Percentiles rank a stretch among this genome's conserved stretches.
Evolutionary conservation across 37 sponge, comb jelly and placozoan genomes (phyloP).

Genomic region (Halisarca cf. caerulea): DNA sequence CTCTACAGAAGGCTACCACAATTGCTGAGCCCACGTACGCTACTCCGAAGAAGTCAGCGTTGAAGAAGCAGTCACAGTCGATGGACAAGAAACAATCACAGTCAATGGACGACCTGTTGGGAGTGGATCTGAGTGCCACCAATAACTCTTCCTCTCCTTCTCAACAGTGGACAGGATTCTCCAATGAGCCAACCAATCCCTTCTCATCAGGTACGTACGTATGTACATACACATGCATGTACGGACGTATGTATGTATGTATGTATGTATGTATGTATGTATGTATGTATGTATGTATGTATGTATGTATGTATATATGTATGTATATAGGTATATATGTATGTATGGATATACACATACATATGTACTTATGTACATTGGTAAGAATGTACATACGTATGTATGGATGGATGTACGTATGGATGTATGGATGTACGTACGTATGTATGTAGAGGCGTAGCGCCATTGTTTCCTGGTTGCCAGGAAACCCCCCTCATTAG

Average conservation of each 20-base stretch:
- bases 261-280: neutral
- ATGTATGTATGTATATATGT: neutral
- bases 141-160: neutral
- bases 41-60: no score
- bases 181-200: neutral
- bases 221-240: no score
- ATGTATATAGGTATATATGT: no score
- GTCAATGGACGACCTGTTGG: neutral
- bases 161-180: neutral
- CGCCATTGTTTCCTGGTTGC: no score
- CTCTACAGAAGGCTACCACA: no score
- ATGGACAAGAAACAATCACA: neutral
- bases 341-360: neutral
- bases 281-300: neutral
- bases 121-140: neutral
- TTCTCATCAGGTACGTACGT: neutral
- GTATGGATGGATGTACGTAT: neutral
- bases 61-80: neutral
- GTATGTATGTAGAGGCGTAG: no score
- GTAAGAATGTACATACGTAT: neutral
- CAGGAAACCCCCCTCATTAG: no score
- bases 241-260: neutral
- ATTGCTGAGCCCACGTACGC: no score
- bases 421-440: no score
- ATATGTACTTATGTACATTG: neutral